Conservation (phyloP, 2,888 invertebrate genomes). For the Spilosoma lubricipeda region DNA sequence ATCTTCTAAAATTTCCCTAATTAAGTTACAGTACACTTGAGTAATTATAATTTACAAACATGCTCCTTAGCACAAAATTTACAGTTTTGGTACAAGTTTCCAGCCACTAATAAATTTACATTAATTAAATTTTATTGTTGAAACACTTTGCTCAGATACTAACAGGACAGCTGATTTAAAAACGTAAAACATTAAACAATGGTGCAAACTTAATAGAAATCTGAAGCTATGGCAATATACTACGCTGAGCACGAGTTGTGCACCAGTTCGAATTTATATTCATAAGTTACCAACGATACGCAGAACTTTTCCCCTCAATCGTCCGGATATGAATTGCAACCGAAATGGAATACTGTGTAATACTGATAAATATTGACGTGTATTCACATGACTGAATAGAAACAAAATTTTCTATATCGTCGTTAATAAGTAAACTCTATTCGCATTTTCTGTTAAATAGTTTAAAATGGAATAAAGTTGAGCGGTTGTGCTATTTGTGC, state of each 20-base stretch:
- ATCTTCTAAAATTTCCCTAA: conserved; percentile 52
- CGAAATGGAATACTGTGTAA: background rate
- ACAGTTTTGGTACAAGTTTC: conserved; percentile 20
- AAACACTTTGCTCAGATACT: conserved; percentile 56
- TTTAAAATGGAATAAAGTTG: conserved; percentile 49
- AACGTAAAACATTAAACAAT: conserved; percentile 18
- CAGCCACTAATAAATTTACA: conserved; percentile 54
- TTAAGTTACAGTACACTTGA: conserved; percentile 57
- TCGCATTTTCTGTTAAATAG: conserved; percentile 42
- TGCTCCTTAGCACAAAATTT: conserved; percentile 53
- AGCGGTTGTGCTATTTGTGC: conserved; percentile 60
- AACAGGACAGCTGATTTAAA: conserved; percentile 33
- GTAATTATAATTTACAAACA: conserved; percentile 65
- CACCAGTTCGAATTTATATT: conserved; percentile 12
- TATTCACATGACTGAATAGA: conserved; percentile 11
- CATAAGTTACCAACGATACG: conserved; percentile 3
- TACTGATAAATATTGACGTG: conserved; percentile 16
- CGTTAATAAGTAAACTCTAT: conserved; percentile 42
- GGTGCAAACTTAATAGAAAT: conserved; percentile 9
- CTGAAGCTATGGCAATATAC: background rate
- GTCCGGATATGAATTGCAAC: background rate
- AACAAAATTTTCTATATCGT: conserved; percentile 22
- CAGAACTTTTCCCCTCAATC: conserved; percentile 18
- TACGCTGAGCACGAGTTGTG: background rate
- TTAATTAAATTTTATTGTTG: conserved; percentile 63